phyloP scores from a whole-genome alignment of 2,888 invertebrate species.

The Diadromus collaris region DNA sequence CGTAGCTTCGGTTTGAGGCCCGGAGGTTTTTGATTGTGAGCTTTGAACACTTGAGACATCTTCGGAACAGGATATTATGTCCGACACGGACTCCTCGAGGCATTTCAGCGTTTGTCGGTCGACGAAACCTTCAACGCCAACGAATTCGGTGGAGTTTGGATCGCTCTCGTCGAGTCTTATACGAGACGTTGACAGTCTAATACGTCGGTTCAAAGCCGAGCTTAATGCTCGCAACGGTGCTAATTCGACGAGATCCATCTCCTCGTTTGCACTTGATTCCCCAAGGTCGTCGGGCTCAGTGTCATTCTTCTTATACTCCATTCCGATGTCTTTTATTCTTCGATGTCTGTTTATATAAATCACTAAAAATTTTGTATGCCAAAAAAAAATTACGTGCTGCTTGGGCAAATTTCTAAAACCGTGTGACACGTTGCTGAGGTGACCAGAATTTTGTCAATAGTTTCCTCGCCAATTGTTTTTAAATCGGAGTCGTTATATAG shows the following conservation, averaged over 20 bases:
- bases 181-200: constrained; percentile 27
- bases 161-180: constrained; percentile 2
- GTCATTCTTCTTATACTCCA: background rate
- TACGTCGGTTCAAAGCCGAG: background rate
- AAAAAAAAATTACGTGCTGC: background rate
- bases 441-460: background rate
- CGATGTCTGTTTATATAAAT: background rate
- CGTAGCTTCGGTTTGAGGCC: background rate
- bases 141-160: background rate
- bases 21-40: background rate
- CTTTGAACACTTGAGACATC: background rate
- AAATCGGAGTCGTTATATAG: background rate
- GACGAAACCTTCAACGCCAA: constrained; percentile 16
- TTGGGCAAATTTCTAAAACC: background rate
- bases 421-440: background rate
- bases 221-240: constrained; percentile 21
- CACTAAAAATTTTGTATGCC: constrained; percentile 12
- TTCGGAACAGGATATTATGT: background rate
- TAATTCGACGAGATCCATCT: constrained; percentile 12
- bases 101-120: constrained; percentile 15
- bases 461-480: background rate
- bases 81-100: constrained; percentile 40
- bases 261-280: background rate
- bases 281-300: constrained; percentile 1
- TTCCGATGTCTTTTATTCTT: background rate